A percentile compares a stretch with the other conserved stretches of the same genome.
Evolutionary conservation across 2,888 invertebrate genomes (phyloP).

Genomic region (Heliconius cydno): DNA sequence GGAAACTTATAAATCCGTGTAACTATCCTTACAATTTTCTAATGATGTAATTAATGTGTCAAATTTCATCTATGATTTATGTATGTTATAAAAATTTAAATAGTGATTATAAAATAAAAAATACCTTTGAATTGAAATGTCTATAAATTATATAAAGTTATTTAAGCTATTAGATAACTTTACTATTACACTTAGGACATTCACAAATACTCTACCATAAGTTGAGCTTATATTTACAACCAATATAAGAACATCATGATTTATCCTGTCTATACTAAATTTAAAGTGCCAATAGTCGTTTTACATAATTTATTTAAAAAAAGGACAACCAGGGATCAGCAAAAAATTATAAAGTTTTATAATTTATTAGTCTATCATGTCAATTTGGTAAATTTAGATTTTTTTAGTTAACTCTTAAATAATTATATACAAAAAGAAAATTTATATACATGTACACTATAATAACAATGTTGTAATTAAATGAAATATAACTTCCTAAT

Average conservation of each 20-base stretch:
- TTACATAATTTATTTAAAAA: not conserved
- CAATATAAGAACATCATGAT: not conserved
- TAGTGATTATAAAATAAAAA: not conserved
- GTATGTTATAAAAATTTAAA: not conserved
- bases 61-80: slow-evolving; percentile 8
- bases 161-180: not conserved
- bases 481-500: not conserved
- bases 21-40: not conserved
- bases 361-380: not conserved
- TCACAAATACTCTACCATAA: not conserved
- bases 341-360: not conserved
- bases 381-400: not conserved
- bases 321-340: not conserved
- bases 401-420: not conserved
- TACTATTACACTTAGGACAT: not conserved
- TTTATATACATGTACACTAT: not conserved
- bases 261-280: not conserved
- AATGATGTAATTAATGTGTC: slow-evolving; percentile 26
- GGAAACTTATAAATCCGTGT: not conserved
- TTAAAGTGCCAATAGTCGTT: not conserved
- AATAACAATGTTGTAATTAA: not conserved
- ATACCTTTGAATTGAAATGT: not conserved
- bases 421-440: not conserved
- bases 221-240: not conserved
- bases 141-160: not conserved